phyloP scores from a whole-genome alignment of 1,140 invertebrate genomes.

The Sycophila sp. region DNA sequence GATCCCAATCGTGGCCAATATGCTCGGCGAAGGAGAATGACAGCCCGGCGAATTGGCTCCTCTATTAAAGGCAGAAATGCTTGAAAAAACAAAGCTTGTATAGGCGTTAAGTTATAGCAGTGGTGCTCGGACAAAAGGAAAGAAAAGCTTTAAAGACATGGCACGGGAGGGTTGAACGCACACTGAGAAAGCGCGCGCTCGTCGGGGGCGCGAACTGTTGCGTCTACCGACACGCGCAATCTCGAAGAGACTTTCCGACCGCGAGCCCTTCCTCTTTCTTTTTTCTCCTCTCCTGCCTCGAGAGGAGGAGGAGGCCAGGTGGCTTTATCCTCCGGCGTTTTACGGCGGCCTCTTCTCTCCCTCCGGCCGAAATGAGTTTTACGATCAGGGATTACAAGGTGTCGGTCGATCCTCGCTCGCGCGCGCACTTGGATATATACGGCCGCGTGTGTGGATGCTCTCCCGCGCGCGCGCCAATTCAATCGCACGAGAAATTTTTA shows the following conservation, averaged over 20 bases:
- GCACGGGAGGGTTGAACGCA: too few relatives aligned
- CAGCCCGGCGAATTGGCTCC: background rate
- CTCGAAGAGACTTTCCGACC: background rate
- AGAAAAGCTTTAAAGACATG: too few relatives aligned
- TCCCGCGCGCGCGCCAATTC: background rate
- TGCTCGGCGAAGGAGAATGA: background rate
- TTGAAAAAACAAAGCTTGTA: too few relatives aligned
- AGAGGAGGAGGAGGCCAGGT: background rate
- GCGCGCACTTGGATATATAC: too few relatives aligned
- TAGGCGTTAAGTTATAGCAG: too few relatives aligned
- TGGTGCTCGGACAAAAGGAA: too few relatives aligned
- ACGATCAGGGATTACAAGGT: conserved; percentile 17
- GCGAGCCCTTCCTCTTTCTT: background rate
- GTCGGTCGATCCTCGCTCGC: background rate
- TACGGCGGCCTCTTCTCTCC: background rate
- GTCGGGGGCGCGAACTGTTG: background rate
- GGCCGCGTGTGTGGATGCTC: too few relatives aligned
- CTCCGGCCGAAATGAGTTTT: conserved; percentile 15
- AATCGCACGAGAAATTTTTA: conserved; percentile 18
- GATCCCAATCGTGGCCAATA: background rate
- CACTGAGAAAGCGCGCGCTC: conserved; percentile 4
- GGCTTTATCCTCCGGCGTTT: background rate
- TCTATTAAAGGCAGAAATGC: background rate
- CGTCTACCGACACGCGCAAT: background rate
- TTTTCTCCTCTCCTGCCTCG: background rate